Evolutionary conservation across 2,888 invertebrate genomes (phyloP).

Genomic region (Oxystoma pomonae): DNA sequence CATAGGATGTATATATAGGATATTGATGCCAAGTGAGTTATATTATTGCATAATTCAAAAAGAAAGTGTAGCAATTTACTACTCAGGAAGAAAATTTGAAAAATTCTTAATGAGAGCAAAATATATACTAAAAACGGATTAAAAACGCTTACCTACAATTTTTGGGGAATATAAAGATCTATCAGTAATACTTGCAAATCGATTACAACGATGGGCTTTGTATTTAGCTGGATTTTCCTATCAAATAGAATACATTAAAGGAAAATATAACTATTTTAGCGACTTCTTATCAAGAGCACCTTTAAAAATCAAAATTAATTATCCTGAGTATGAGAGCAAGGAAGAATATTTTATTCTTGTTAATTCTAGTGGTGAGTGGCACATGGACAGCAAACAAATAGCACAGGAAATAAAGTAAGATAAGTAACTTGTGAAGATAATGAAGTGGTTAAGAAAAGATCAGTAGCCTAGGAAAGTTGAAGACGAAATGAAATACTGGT

Average conservation of each 20-base stretch:
- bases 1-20: constrained; percentile 22
- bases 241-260: constrained; percentile 12
- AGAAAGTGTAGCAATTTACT: constrained; percentile 32
- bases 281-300: constrained; percentile 14
- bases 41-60: constrained; percentile 26
- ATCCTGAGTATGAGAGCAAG: constrained; percentile 10
- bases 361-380: constrained; percentile 8
- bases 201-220: constrained; percentile 34
- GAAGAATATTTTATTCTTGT: constrained; percentile 15
- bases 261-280: constrained; percentile 9
- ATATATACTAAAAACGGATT: constrained; percentile 14
- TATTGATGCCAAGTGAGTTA: constrained; percentile 11
- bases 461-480: constrained; percentile 5
- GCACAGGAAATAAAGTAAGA: not conserved
- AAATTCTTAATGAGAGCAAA: constrained; percentile 36
- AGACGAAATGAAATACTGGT: constrained; percentile 11
- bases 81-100: constrained; percentile 32
- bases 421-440: not conserved
- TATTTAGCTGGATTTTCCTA: constrained; percentile 16
- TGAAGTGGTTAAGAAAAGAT: not conserved
- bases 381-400: constrained; percentile 10
- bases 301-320: not conserved
- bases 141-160: constrained; percentile 9
- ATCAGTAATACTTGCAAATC: constrained; percentile 35
- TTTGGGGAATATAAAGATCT: constrained; percentile 28